Evolutionary conservation across 30 jellyfish, hydroid and myxozoan species (phyloP), one percentile per base, ranked within the genome.

Genomic region (Cassiopea xamachana): DNA sequence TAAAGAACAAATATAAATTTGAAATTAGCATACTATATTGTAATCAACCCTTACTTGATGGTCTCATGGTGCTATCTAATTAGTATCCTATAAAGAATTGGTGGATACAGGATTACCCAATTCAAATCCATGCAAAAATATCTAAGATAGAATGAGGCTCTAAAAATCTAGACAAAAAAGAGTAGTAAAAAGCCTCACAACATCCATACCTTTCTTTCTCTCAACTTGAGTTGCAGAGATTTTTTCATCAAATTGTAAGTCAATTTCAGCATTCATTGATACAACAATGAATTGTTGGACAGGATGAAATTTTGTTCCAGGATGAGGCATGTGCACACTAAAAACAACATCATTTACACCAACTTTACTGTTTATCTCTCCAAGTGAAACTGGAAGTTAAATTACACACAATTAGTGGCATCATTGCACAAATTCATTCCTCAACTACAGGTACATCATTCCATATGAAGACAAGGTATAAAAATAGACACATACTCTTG

Each of bases 251-350:
- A 17, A 59, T 1, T 46, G 88, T 17, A 79, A 58, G 43, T 85
- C 98, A 9, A 88, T 48, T 69, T 89, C 98, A 1, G 90, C 95
- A 81, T 94, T 94, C 97, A 90, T 90, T 39, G 96, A 82, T 2
- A 92, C 98, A 77, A 94, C 91, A 69, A 94, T 78, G 80, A 94
- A 94, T 49, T 94, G 98, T 55, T 90, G 86, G 46, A 78, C 86
- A 1, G 91, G 93, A 69, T 87, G 88, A 84, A 94, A 85, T 18
- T 43, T 74, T 7, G 73, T 43, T 6, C 97, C 97, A 61, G 97
- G 97, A 83, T 94, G 98, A 16, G 98, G 98, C 92, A 94, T 87
- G 68, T 90, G 96, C 27, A 94, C 92, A 60, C 97, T 80, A 55
- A 94, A 87, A 1, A 94, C 98, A 50, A 80, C 85, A 60, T 75